Evolutionary conservation across 2,113 vertebrate species (phyloP).

Genomic region (Pelmatolapia mariae): DNA sequence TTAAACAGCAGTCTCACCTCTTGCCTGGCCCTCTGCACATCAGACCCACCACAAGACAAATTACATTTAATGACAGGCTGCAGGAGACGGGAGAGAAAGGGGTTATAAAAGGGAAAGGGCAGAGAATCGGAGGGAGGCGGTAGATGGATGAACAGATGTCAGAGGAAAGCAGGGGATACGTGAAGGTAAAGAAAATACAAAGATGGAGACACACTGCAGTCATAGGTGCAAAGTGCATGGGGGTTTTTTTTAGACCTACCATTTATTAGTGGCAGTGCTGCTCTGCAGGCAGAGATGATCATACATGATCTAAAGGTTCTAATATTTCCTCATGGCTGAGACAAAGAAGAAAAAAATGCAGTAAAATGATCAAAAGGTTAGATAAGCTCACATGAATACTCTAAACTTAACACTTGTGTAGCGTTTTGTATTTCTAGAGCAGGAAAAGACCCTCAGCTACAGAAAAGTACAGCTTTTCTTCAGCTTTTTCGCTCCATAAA

Average conservation of each 20-base stretch:
- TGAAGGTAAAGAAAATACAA: background rate
- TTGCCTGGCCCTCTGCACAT: background rate
- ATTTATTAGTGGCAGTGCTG: background rate
- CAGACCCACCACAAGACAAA: background rate
- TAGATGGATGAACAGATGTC: background rate
- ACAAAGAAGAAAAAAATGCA: background rate
- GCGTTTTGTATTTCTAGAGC: background rate
- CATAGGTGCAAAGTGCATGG: background rate
- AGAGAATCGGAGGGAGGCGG: background rate
- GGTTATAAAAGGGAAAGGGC: background rate
- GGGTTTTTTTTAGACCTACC: background rate
- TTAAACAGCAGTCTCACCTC: background rate
- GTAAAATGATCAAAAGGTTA: background rate
- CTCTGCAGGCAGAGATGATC: background rate
- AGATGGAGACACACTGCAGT: rapidly evolving
- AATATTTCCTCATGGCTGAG: background rate
- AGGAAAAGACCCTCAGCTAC: background rate
- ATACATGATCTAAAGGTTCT: background rate
- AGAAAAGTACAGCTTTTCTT: background rate
- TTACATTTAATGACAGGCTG: conserved; percentile 2
- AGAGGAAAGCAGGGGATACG: background rate
- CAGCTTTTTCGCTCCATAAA: background rate
- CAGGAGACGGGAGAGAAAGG: background rate
- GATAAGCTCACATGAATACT: background rate
- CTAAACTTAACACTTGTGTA: background rate